Evolutionary conservation across 92 coral and sea anemone genomes (phyloP), one percentile per base, ranked within the genome.

Genomic region (Palythoa grandiflora): DNA sequence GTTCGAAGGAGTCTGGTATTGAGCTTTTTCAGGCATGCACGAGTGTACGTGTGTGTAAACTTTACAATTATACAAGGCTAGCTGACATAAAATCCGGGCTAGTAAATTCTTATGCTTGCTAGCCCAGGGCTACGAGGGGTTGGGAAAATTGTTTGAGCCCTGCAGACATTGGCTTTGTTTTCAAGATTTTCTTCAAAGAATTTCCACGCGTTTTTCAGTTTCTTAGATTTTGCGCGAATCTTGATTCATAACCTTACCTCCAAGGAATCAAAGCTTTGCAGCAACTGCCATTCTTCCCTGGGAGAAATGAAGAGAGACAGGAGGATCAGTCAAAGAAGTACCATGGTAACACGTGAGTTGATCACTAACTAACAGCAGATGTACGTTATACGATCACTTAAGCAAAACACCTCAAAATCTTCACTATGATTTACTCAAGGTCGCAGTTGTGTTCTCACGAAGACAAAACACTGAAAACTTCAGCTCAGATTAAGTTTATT

Each of bases 241-340:
- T 6, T n/a, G 36, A 9, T n/a, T 17, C 11, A 2, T 57, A 15
- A 11, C 68, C 88, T 89, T 68, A 95, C 98, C 92, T 93, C 93
- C 0, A 90, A 68, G 9, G 94, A 83, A 48, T 95, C 98, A 68
- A 95, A 83, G 39, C 97, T 94, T 68, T 96, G 98, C 15, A 97
- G 90, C 98, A 98, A 90, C 73, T 97, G 98, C 99, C 99, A 97
- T 61, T 97, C 99, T 79, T 97, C 99, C 84, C 99, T 96, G 76
- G 1, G 75, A 81, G 8, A 37, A 20, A 83, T 84, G 60, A 72
- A 71, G 5, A 55, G 71, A 48, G 37, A 63, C 70, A 5, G 8
- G 2, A 3, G 5, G 3, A 16, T 6, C 35, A 21, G 5, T 63
- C 5, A 16, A 15, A 17, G 2, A n/a, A 16, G 4, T 55, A 55